Conservation (phyloP, 1,140 invertebrate genomes). For the Neodiprion virginianus region DNA sequence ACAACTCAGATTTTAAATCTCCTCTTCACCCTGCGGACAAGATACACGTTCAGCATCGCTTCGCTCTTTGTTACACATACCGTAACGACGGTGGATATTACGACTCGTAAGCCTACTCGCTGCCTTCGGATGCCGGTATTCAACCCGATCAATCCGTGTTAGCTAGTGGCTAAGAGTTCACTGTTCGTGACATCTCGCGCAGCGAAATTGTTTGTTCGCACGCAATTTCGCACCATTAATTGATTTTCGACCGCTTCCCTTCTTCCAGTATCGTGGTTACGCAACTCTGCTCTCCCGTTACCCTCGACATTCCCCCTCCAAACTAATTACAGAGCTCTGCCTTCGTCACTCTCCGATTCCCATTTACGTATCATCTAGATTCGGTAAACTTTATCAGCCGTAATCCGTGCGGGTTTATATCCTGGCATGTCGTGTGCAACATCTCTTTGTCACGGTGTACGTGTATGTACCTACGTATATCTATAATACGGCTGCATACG, state of each 20-base stretch:
- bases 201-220: not conserved
- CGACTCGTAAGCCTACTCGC: too few relatives aligned
- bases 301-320: not conserved
- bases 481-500: too few relatives aligned
- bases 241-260: conserved; percentile 3
- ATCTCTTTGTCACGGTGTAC: too few relatives aligned
- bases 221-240: conserved; percentile 3
- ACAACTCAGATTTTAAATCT: too few relatives aligned
- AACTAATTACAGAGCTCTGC: not conserved
- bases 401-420: too few relatives aligned
- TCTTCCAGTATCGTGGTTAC: not conserved
- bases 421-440: too few relatives aligned
- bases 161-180: not conserved
- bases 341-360: not conserved
- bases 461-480: too few relatives aligned
- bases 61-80: too few relatives aligned
- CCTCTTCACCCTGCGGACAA: too few relatives aligned
- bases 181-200: not conserved
- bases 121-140: too few relatives aligned
- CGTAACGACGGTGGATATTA: too few relatives aligned
- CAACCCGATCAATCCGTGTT: not conserved
- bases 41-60: too few relatives aligned
- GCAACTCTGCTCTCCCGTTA: not conserved
- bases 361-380: not conserved
- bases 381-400: not conserved